A percentile compares a stretch with the other conserved stretches of the same genome.
These are phyloP conservation scores for Danaus melanippus DNA, from an alignment of 1,140 invertebrate genomes.

Conservation along the genomic window DNA sequence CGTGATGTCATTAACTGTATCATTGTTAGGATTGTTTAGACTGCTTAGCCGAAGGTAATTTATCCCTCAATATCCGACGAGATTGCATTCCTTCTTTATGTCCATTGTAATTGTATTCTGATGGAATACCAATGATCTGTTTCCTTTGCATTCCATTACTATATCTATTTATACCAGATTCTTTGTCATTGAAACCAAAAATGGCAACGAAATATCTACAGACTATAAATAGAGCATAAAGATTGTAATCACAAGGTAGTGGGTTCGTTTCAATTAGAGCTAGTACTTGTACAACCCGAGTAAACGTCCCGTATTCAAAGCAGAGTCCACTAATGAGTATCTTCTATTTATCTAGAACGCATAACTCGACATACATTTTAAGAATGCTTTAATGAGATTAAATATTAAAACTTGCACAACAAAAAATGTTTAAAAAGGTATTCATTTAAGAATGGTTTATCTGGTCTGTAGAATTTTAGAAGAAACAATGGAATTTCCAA, in stretches of 20 bases:
- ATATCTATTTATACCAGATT: too few species aligned
- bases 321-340: conserved; percentile 5
- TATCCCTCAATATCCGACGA: conserved; percentile 12
- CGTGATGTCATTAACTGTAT: conserved; percentile 29
- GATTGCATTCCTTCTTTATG: conserved; percentile 12
- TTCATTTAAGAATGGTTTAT: neutral
- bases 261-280: conserved; percentile 8
- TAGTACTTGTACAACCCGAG: neutral
- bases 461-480: neutral
- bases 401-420: too few species aligned
- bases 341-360: neutral
- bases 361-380: too few species aligned
- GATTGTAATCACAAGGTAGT: conserved; percentile 7
- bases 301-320: neutral
- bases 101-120: too few species aligned
- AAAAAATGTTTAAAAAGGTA: too few species aligned
- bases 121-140: too few species aligned
- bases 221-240: neutral
- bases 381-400: too few species aligned
- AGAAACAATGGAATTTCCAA: too few species aligned
- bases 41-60: conserved; percentile 7
- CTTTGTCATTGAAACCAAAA: too few species aligned
- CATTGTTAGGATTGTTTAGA: conserved; percentile 15
- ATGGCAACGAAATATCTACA: too few species aligned
- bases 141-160: too few species aligned